Base-by-base conservation (phyloP, 2,888 invertebrate species). In the Eupithecia dodoneata region DNA sequence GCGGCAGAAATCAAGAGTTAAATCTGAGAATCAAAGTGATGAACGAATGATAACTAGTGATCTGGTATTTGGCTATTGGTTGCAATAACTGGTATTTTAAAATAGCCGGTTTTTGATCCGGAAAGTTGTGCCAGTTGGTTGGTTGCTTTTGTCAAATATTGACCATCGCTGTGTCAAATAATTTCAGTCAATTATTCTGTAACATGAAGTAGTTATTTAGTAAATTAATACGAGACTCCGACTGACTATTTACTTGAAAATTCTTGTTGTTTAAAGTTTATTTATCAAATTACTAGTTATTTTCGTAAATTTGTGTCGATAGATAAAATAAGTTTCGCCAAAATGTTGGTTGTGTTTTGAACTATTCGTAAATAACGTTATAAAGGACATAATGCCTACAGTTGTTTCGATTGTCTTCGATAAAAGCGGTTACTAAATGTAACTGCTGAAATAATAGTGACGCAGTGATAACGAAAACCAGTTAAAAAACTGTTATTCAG, bases 271-370 rank as follows among this genome's bases (percentile, higher is more conserved):
- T 3, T 6, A 42, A 6, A 66, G 30, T 66, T 12, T 45, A 45
- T 72, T 52, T 18, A 44, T 72, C 63, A 73, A 69, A 72, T 70
- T 7, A 18, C 74, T 74, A 74, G 74, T 74, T 76, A 44, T 72
- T 70, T 74, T 30, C n/a, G 13, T 41, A 52, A 12, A 67, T 15
- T 70, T 12, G 13, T n/a, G 44, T 75, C 3, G 41, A 65, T 45
- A 6, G 41, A 63, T 72, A 72, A 45, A 71, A 72, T 76, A 79
- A 79, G 79, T 76, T 63, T 76, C 67, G 79, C 79, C 79, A 79
- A 79, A 69, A 79, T 59, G 59, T 70, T 67, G 79, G 76, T 79
- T 79, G 79, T 79, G 76, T 79, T 71, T 59, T 18, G 47, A 72
- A 74, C 67, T 44, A 63, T 78, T 71, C 65, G 69, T 77, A 30